Evolutionary conservation across 92 coral and sea anemone species (phyloP).

Genomic region (Epizoanthus scotinus): DNA sequence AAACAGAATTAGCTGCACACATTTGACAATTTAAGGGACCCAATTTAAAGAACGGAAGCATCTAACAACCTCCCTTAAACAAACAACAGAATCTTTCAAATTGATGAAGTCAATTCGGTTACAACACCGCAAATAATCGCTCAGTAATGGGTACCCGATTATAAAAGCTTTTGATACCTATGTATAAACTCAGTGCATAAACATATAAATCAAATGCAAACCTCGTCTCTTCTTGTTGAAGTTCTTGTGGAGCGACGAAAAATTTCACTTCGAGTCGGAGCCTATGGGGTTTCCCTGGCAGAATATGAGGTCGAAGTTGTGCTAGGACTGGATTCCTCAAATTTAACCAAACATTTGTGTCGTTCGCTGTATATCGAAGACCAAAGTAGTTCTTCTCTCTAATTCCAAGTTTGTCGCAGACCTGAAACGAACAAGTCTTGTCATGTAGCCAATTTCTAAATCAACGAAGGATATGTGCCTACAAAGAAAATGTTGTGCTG

Average conservation of each 20-base stretch:
- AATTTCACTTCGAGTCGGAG: conserved; percentile 97
- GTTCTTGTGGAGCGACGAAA: conserved; percentile 97
- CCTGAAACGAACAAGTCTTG: conserved; percentile 51
- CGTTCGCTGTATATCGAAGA: conserved; percentile 78
- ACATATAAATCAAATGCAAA: conserved; percentile 18
- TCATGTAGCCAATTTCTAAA: neutral
- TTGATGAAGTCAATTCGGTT: conserved; percentile 1
- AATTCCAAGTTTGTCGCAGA: conserved; percentile 87
- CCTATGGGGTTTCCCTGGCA: conserved; percentile 98
- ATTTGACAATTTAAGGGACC: neutral
- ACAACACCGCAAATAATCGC: neutral
- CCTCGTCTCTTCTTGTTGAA: conserved; percentile 98
- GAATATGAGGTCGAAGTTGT: conserved; percentile 89
- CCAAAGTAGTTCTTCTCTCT: conserved; percentile 96
- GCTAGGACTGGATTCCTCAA: conserved; percentile 93
- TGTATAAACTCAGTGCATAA: neutral
- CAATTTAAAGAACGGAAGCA: conserved; percentile 5
- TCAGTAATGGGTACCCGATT: neutral
- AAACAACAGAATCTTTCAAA: conserved; percentile 32
- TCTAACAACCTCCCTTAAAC: neutral
- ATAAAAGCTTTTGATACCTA: neutral
- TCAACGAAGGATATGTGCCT: neutral
- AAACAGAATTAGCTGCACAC: neutral
- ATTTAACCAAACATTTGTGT: conserved; percentile 90
- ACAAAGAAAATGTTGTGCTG: neutral